phyloP scores from a whole-genome alignment of 2,888 invertebrate genomes.

The Cryptocephalus moraei region DNA sequence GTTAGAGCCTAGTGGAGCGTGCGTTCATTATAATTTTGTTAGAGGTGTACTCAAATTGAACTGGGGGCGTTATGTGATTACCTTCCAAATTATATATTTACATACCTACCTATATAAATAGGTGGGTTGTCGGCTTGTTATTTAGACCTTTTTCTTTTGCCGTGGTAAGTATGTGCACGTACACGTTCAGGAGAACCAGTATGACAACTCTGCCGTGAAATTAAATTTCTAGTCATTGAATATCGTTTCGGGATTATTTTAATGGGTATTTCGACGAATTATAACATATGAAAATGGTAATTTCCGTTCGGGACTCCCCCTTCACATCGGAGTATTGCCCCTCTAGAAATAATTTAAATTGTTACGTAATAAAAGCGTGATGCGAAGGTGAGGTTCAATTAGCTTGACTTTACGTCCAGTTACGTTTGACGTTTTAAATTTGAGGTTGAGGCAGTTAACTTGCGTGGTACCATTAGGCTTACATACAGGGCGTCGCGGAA shows the following conservation, averaged over 20 bases:
- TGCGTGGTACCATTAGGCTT: no score
- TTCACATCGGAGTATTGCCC: no score
- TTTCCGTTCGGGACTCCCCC: no score
- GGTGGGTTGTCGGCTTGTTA: constrained; percentile 16
- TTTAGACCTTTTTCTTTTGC: constrained; percentile 10
- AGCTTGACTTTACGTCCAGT: no score
- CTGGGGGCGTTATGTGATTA: constrained; percentile 23
- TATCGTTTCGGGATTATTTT: neutral
- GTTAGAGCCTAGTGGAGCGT: constrained; percentile 25
- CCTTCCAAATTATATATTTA: constrained; percentile 24
- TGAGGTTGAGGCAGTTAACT: no score
- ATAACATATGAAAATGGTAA: no score
- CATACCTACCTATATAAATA: constrained; percentile 22
- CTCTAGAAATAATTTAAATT: no score
- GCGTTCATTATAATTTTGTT: constrained; percentile 23
- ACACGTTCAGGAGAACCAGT: constrained; percentile 6
- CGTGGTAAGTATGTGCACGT: neutral
- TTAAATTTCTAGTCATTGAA: constrained; percentile 8
- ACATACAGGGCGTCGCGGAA: no score
- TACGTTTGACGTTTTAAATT: no score
- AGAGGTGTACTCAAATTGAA: constrained; percentile 21
- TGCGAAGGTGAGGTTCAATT: no score
- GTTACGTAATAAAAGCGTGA: no score
- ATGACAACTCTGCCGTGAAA: constrained; percentile 14
- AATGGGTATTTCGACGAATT: no score